Conservation (phyloP, 2,888 invertebrate species). For the Ormyrus thymus region DNA sequence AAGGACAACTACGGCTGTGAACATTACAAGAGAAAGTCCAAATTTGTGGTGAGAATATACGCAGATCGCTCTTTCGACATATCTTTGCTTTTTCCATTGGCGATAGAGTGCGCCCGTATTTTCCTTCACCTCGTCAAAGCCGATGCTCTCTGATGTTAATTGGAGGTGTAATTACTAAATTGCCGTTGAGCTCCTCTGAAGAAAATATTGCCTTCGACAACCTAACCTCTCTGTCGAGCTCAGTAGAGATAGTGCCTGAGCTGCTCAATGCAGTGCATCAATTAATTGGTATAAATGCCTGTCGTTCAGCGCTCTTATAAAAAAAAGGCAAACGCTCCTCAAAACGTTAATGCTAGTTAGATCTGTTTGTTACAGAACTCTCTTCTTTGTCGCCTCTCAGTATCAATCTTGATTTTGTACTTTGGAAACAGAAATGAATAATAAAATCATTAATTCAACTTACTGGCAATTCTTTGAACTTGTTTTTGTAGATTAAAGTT, state of each 20-base stretch:
- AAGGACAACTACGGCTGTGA: constrained; percentile 80
- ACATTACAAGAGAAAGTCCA: constrained; percentile 89
- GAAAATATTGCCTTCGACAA: constrained; percentile 13
- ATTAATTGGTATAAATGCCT: constrained; percentile 38
- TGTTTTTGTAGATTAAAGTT: not conserved
- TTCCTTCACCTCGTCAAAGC: not conserved
- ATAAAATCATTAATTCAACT: too few relatives aligned
- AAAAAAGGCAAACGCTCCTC: not conserved
- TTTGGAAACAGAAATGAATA: too few relatives aligned
- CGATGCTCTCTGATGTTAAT: constrained; percentile 10
- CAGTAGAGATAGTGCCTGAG: not conserved
- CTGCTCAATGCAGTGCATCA: not conserved
- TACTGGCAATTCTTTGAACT: too few relatives aligned
- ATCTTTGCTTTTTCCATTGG: not conserved
- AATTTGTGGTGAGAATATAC: constrained; percentile 79
- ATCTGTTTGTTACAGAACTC: constrained; percentile 13
- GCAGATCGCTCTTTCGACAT: not conserved
- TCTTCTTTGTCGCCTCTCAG: not conserved
- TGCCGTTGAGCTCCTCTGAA: not conserved
- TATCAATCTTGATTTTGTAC: not conserved
- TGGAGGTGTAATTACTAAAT: constrained; percentile 1
- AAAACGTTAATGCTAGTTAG: not conserved
- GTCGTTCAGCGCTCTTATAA: constrained; percentile 3
- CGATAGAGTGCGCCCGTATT: too few relatives aligned
- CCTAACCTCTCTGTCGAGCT: constrained; percentile 11